These are phyloP conservation scores for Electrophaes corylata DNA, from an alignment of 2,888 invertebrate species.

Conservation along the genomic window DNA sequence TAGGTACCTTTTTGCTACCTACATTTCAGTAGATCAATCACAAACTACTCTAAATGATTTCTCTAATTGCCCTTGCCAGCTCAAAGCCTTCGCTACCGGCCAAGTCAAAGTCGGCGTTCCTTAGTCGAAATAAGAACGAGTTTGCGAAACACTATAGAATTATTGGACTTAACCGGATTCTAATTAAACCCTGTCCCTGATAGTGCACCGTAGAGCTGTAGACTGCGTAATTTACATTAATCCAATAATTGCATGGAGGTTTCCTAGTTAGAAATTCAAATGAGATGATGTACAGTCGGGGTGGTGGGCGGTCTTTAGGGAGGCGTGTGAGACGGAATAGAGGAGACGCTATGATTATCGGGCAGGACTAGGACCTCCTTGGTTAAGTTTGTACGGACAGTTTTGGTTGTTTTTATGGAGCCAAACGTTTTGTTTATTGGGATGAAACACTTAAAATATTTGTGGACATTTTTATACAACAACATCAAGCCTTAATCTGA, in stretches of 20 bases:
- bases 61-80: constrained; percentile 18
- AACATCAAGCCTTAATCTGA: no score
- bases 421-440: background rate
- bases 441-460: no score
- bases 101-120: constrained; percentile 48
- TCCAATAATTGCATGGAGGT: constrained; percentile 97
- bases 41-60: constrained; percentile 18
- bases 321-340: constrained; percentile 61
- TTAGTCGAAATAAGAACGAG: constrained; percentile 52
- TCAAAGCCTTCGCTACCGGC: constrained; percentile 3
- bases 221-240: constrained; percentile 96
- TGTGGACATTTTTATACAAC: no score
- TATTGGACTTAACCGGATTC: constrained; percentile 81
- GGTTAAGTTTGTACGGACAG: constrained; percentile 8
- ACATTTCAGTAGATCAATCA: constrained; percentile 19
- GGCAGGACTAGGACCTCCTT: constrained; percentile 19
- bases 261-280: constrained; percentile 96
- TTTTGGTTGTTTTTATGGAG: constrained; percentile 6
- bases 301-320: constrained; percentile 68
- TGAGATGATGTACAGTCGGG: constrained; percentile 90
- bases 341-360: constrained; percentile 56
- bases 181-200: constrained; percentile 83
- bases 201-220: constrained; percentile 85
- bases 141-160: constrained; percentile 66
- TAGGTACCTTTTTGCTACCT: background rate